Evolutionary conservation across 1,140 invertebrate species (phyloP), one percentile per base, ranked within the genome.

Genomic region (Drosophila nigromelanica): DNA sequence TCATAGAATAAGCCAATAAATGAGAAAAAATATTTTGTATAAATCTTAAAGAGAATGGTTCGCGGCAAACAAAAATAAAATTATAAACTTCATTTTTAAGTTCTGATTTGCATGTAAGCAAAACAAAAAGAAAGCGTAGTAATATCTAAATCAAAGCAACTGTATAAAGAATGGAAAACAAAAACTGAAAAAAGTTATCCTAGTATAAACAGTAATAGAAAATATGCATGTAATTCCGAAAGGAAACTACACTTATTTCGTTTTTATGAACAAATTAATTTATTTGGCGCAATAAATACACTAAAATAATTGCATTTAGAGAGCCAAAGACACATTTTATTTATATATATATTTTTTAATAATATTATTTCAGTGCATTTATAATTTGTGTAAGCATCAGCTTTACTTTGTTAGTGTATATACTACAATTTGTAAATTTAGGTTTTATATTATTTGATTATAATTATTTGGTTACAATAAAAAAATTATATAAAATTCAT

Each of bases 111-210:
- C 76, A 76, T 61, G 58, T 58, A 59, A 58, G 47, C 62, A 62
- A 71, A 76, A 70, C 63, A 60, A 62, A 55, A 70, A 62, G 39
- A 85, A 87, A 87, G 82, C 82, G 82, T 87, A 87, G 82, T 70
- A 87, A 89, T 87, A 87, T 87, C 82, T 87, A 87, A 87, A 87
- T 87, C 83, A 89, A 87, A 87, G 83, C 75, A 79, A 87, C 70
- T 85, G 66, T 87, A 74, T 87, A 86, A 85, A 76, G 59, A 56
- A 62, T 18, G 72, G 71, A 56, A 35, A 62, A 11, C 11, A 47
- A 47, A 58, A 64, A 45, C 18, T 5, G 42, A 35, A 72, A 35
- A 33, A 68, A 69, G 18, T 69, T 62, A 73, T 50, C 21, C 42
- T 69, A 69, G 66, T 35, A 55, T 73, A 68, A 43, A 55, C 45